These are phyloP conservation scores for Hassar affinis DNA, from an alignment of 2,113 vertebrate species.

Conservation along the genomic window DNA sequence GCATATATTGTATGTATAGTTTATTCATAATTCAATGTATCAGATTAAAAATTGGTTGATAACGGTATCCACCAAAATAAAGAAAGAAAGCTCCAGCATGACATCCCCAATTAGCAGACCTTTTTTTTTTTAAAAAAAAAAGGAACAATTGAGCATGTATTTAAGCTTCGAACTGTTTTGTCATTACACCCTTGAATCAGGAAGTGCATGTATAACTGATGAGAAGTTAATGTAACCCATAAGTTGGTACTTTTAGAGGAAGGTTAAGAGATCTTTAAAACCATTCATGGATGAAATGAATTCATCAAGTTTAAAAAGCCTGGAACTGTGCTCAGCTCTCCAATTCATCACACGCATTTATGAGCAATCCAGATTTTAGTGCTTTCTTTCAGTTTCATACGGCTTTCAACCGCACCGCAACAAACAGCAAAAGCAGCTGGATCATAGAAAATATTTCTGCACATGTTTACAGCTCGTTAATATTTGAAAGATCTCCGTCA, in stretches of 20 bases:
- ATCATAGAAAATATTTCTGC: slow-evolving; percentile 1
- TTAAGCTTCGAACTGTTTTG: background rate
- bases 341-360: background rate
- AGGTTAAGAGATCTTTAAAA: background rate
- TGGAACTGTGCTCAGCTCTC: background rate
- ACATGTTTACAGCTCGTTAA: background rate
- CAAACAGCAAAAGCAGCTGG: slow-evolving; percentile 21
- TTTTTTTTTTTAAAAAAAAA: too few relatives aligned
- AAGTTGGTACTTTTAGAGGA: background rate
- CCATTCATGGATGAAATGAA: slow-evolving; percentile 10
- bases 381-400: background rate
- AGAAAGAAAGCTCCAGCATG: background rate
- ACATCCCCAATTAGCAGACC: background rate
- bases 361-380: slow-evolving; percentile 4
- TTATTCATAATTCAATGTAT: background rate
- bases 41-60: background rate
- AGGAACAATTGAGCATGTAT: background rate
- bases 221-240: background rate
- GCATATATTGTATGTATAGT: background rate
- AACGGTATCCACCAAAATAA: too few relatives aligned
- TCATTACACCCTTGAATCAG: background rate
- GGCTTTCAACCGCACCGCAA: background rate
- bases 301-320: slow-evolving; percentile 11
- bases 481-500: background rate
- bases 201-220: background rate